Evolutionary conservation across 2,113 vertebrate genomes (phyloP), one percentile per base, ranked within the genome.

Genomic region (Bufo gargarizans): DNA sequence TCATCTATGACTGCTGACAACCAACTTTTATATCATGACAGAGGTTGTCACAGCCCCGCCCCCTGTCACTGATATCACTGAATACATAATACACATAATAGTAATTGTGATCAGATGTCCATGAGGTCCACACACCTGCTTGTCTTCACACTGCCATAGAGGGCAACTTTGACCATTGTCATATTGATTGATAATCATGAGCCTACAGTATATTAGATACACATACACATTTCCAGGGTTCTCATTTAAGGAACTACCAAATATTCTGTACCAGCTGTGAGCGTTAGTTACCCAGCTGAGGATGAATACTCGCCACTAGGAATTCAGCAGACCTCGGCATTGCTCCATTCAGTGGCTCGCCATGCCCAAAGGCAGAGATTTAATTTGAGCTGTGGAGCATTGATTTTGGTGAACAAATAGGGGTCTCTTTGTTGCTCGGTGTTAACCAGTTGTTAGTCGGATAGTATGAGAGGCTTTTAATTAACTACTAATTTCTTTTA

Each of bases 341-440:
- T 4, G 33, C 77, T 87, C 63, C 77, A 87, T 58, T 56, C 33
- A 65, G 33, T 74, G 55, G 14, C 77, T 61, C 61, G 53, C 33
- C 63, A 13, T 87, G 55, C 19, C 78, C 47, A 55, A 71, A 74
- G 65, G 50, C 63, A 69, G 65, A 58, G 65, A 72, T 81, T 72
- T 82, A 56, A 72, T 82, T 87, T 72, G 86, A 22, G 43, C 13
- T 33, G 16, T 8, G 53, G n/a, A 47, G 53, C 78, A 81, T 80
- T 87, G 78, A 87, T 87, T 79, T 74, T 59, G 86, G 78, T 47
- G 86, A 72, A 78, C 77, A 74, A 87, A 72, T 59, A 50, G 77
- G 22, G 43, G 59, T 61, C 33, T 69, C 63, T 49, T 87, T 87
- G 86, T 87, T 80, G 61, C 43, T 69, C 14, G 49, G 10, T 81